These are phyloP conservation scores for Leucosticte australis DNA, from an alignment of 2,113 vertebrate genomes.

Conservation along the genomic window DNA sequence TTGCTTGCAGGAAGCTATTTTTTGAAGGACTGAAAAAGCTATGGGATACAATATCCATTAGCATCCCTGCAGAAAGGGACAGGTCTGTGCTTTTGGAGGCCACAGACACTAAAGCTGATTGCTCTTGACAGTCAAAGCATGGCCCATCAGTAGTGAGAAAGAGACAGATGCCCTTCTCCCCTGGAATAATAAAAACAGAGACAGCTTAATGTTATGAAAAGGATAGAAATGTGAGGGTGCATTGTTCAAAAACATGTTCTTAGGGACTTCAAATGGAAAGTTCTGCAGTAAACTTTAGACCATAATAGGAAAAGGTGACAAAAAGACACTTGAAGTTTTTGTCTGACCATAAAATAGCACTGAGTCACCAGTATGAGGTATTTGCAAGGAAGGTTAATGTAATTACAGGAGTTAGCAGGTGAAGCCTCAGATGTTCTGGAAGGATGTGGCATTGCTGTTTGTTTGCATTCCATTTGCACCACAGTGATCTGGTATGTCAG, in stretches of 20 bases:
- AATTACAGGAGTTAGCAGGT: neutral
- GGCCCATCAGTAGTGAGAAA: neutral
- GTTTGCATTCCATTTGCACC: neutral
- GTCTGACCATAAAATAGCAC: neutral
- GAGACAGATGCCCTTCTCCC: neutral
- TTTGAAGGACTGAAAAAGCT: neutral
- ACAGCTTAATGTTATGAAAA: neutral
- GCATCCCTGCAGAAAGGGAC: neutral
- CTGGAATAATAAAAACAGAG: neutral
- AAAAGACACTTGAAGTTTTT: neutral
- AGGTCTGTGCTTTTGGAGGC: neutral
- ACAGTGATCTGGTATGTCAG: rapidly evolving
- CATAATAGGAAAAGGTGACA: neutral
- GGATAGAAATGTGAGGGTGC: neutral
- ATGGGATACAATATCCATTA: neutral
- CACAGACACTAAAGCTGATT: neutral
- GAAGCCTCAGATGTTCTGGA: neutral
- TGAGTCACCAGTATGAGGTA: neutral
- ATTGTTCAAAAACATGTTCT: neutral
- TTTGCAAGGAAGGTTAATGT: neutral
- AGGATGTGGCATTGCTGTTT: neutral
- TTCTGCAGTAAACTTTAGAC: neutral
- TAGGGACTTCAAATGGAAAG: neutral
- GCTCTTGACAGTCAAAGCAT: neutral
- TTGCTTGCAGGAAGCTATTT: neutral